A percentile compares a stretch with the other conserved stretches of the same genome.
Evolutionary conservation across 2,888 invertebrate species (phyloP).

Genomic region (Iphiclides podalirius): DNA sequence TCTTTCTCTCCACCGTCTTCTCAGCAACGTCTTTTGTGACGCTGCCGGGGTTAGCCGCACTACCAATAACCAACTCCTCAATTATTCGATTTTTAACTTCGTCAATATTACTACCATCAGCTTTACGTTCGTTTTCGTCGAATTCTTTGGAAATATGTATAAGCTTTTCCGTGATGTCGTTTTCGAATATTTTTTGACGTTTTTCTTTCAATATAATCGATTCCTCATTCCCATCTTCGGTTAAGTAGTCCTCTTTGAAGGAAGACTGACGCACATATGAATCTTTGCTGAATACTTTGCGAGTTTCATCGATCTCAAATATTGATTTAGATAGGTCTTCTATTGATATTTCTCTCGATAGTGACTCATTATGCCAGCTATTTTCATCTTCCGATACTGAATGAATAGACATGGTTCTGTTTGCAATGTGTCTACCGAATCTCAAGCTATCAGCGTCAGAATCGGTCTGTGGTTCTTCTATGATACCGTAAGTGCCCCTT

Average conservation of each 20-base stretch:
- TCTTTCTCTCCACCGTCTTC: constrained; percentile 60
- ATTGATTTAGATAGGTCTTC: constrained; percentile 79
- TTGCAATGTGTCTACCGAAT: constrained; percentile 50
- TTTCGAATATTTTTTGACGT: constrained; percentile 67
- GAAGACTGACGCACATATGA: constrained; percentile 67
- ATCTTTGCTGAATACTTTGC: constrained; percentile 75
- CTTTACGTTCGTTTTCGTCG: constrained; percentile 58
- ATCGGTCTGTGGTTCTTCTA: constrained; percentile 75
- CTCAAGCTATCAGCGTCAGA: constrained; percentile 71
- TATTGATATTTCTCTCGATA: constrained; percentile 79
- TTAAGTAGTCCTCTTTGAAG: constrained; percentile 70
- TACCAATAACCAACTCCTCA: constrained; percentile 65
- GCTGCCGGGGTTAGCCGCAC: constrained; percentile 53
- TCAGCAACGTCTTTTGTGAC: constrained; percentile 67
- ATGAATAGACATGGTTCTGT: constrained; percentile 82
- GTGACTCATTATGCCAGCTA: constrained; percentile 75
- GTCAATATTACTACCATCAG: constrained; percentile 52
- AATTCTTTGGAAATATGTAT: constrained; percentile 71
- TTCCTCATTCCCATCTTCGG: constrained; percentile 66
- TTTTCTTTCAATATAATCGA: constrained; percentile 61
- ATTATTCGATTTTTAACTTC: constrained; percentile 66
- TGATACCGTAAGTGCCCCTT: constrained; percentile 69
- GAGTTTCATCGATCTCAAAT: constrained; percentile 72
- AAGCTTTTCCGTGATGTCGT: constrained; percentile 70
- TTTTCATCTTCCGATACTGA: constrained; percentile 83